Evolutionary conservation across 2,113 vertebrate genomes (phyloP).

Genomic region (Montifringilla adamsi): DNA sequence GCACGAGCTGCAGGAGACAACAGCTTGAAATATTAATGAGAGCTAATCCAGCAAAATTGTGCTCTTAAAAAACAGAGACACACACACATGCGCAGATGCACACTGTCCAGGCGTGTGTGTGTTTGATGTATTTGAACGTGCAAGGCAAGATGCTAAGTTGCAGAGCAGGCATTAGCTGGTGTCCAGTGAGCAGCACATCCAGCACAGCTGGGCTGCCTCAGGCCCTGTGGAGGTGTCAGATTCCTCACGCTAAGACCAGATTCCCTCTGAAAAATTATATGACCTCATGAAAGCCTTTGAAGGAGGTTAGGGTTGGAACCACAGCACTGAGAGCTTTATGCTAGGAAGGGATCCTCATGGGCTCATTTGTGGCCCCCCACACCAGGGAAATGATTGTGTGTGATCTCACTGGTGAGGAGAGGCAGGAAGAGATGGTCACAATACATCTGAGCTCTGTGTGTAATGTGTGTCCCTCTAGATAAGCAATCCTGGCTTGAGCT

Average conservation of each 20-base stretch:
- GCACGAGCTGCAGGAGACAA: neutral
- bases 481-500: neutral
- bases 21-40: neutral
- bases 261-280: neutral
- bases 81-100: neutral
- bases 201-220: neutral
- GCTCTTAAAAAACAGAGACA: neutral
- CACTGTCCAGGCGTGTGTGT: neutral
- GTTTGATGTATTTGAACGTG: neutral
- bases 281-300: neutral
- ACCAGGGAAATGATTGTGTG: neutral
- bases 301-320: neutral
- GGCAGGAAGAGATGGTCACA: neutral
- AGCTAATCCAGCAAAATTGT: neutral
- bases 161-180: neutral
- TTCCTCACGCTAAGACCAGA: neutral
- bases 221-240: neutral
- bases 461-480: neutral
- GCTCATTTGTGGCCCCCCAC: neutral
- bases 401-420: neutral
- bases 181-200: neutral
- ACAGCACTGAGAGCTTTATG: fast-evolving
- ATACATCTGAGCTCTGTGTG: neutral
- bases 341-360: neutral
- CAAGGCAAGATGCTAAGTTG: neutral